phyloP scores from a whole-genome alignment of 2,113 vertebrate species.

The Connochaetes taurinus region DNA sequence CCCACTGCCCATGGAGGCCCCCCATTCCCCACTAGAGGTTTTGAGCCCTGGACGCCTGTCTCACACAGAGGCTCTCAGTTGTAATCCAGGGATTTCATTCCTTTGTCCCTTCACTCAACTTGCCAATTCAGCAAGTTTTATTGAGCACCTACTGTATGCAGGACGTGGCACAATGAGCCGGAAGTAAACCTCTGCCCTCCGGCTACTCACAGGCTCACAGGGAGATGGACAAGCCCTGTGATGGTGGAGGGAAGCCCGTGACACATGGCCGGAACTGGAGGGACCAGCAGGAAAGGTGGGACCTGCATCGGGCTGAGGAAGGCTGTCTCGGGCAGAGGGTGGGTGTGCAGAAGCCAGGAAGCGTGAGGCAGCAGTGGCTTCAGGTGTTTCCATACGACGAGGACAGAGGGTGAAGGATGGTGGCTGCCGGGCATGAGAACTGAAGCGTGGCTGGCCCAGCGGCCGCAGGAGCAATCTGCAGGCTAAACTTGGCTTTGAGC shows the following conservation, averaged over 20 bases:
- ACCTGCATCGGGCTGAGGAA: rapidly evolving
- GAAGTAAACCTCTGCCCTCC: neutral
- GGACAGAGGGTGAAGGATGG: neutral
- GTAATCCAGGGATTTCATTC: rapidly evolving
- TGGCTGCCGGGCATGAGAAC: rapidly evolving
- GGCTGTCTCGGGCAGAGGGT: rapidly evolving
- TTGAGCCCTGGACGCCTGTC: rapidly evolving
- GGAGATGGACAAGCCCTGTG: rapidly evolving
- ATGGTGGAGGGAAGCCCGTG: rapidly evolving
- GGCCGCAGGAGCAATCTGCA: rapidly evolving
- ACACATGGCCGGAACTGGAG: rapidly evolving
- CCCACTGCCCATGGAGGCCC: neutral
- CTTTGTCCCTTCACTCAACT: neutral
- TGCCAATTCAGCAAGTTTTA: neutral
- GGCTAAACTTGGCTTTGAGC: neutral
- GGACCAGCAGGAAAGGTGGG: neutral
- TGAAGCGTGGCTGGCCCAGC: rapidly evolving
- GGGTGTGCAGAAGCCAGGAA: neutral
- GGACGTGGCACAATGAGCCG: rapidly evolving
- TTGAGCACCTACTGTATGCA: neutral
- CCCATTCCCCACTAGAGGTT: neutral
- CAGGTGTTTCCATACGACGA: rapidly evolving
- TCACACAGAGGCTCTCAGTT: neutral
- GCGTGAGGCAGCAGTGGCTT: rapidly evolving
- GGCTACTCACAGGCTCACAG: rapidly evolving